Base-by-base conservation (phyloP, 1,140 invertebrate genomes). In the Aphelinus atriplicis region DNA sequence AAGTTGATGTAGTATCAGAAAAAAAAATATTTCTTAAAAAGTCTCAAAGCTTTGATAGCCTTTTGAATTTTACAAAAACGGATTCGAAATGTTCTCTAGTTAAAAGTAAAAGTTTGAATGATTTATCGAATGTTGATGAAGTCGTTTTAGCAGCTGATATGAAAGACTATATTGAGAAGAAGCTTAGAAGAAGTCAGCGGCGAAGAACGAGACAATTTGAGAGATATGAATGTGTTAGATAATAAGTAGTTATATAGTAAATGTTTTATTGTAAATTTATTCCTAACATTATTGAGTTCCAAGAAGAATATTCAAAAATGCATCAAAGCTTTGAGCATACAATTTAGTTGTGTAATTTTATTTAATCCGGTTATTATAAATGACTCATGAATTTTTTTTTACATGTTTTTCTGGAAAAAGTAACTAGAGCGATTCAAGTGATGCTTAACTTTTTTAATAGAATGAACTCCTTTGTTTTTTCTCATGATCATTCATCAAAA, bases 141-240 rank as follows among this genome's bases (percentile, higher is more conserved):
- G 26, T 26, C 26, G 26, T 26, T 26, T 26, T 26, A 26, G 26
- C 26, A 26, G 51, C 76, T 68, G 63, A 51, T 53, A 67, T 53
- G 9, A 66, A 66, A 75, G 73, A 71, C 73, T 75, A 65, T 9
- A n/a, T 45, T 45, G 65, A 74, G 43, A 63, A 7, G 46, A 70
- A 62, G 71, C 55, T 56, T 45, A 77, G 70, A 74, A 66, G 66
- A 75, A 66, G 69, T 45, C 57, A 72, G 53, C 75, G 75, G 57
- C 64, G 66, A 61, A 81, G 78, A 62, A 56, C 50, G 26, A 75
- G 61, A 69, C 63, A 45, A 64, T 78, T 78, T 63, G 79, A 79
- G 7, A 79, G 77, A 68, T 73, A 78, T 60, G 75, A 78, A 45
- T 80, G 78, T 53, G 77, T 80, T 64, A 80, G 79, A 70, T 80